Conservation (phyloP, 2,888 invertebrate species). For the Tinea semifulvella region DNA sequence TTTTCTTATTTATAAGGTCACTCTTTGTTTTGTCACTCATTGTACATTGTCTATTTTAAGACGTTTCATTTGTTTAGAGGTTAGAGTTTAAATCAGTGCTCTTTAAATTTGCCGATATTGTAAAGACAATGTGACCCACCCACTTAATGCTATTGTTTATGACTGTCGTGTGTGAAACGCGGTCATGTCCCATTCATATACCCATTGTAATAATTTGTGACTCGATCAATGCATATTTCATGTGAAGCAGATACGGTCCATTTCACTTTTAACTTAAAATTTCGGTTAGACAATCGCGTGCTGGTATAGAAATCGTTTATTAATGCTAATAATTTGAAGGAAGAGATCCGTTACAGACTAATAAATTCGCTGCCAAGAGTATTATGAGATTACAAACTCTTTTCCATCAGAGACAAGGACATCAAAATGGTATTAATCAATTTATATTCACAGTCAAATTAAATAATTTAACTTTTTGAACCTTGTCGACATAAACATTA, state of each 20-base stretch:
- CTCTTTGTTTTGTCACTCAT: too few relatives aligned
- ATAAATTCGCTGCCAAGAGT: not conserved
- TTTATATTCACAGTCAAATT: not conserved
- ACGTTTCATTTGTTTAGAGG: slow-evolving; percentile 28
- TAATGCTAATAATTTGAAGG: slow-evolving; percentile 30
- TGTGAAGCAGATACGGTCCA: slow-evolving; percentile 30
- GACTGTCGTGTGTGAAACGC: slow-evolving; percentile 38
- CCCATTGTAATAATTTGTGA: slow-evolving; percentile 15
- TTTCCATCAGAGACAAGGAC: not conserved
- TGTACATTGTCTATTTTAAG: not conserved
- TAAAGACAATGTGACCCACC: slow-evolving; percentile 51
- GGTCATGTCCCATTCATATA: slow-evolving; percentile 32
- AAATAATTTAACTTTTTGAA: too few relatives aligned
- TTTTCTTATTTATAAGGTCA: too few relatives aligned
- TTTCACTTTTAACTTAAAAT: slow-evolving; percentile 27
- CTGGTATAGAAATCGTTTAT: slow-evolving; percentile 33
- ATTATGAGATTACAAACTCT: not conserved
- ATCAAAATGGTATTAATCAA: not conserved
- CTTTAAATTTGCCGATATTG: slow-evolving; percentile 39
- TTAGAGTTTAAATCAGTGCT: slow-evolving; percentile 48
- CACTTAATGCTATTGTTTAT: slow-evolving; percentile 44
- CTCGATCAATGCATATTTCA: slow-evolving; percentile 21
- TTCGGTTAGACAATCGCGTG: slow-evolving; percentile 26
- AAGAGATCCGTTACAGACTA: not conserved
- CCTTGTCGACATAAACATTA: too few relatives aligned